Percentiles rank a stretch among this genome's conserved stretches.
These are phyloP conservation scores for Capreolus pygargus DNA, from an alignment of 2,113 vertebrate species.

Conservation along the genomic window DNA sequence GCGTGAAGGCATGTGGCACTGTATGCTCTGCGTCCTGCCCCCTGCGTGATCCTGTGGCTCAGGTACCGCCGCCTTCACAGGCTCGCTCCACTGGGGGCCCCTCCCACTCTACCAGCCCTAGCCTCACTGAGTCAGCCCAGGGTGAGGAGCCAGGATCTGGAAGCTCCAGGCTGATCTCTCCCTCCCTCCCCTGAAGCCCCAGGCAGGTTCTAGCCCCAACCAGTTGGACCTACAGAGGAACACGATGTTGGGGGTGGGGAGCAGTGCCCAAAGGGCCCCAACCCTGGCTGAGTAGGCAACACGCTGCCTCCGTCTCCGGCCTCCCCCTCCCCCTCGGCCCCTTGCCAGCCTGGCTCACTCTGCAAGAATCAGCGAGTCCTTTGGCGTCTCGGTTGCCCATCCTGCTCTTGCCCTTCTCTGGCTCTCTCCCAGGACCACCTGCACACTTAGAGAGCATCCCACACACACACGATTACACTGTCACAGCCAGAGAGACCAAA, in stretches of 20 bases:
- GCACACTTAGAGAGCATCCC: background rate
- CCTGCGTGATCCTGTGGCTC: background rate
- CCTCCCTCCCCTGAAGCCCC: constrained; percentile 43
- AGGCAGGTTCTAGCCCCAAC: constrained; percentile 52
- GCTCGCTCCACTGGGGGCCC: background rate
- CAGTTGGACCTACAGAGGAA: constrained; percentile 44
- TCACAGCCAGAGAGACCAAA: background rate
- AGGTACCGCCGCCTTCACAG: background rate
- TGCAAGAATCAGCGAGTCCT: background rate
- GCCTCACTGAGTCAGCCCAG: constrained; percentile 47
- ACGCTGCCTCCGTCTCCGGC: background rate
- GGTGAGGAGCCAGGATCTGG: background rate
- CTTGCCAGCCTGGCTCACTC: background rate
- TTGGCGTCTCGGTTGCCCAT: background rate
- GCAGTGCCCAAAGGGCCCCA: background rate
- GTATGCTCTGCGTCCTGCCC: background rate
- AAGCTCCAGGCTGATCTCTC: background rate
- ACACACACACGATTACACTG: background rate
- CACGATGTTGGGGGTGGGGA: background rate
- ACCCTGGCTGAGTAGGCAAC: background rate
- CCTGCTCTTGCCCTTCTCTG: background rate
- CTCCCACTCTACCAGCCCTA: background rate
- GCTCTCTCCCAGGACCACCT: background rate
- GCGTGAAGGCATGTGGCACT: background rate
- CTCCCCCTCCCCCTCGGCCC: background rate